phyloP scores from a whole-genome alignment of 2,888 invertebrate genomes.

The Erebia ligea region DNA sequence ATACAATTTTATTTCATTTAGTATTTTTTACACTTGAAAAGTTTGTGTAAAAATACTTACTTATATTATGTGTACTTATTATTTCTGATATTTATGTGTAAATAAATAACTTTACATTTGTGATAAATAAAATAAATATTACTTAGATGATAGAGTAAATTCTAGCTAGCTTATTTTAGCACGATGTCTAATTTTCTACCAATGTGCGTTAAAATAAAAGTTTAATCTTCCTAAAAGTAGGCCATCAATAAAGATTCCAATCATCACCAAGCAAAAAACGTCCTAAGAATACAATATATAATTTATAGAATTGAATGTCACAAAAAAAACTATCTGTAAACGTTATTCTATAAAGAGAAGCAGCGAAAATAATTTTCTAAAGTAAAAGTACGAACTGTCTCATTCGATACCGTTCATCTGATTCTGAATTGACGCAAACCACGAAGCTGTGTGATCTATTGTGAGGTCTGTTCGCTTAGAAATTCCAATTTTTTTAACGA shows the following conservation, averaged over 20 bases:
- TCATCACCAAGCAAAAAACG: neutral
- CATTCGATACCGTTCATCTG: conserved; percentile 33
- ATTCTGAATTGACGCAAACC: conserved; percentile 22
- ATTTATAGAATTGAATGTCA: conserved; percentile 17
- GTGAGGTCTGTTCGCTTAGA: neutral
- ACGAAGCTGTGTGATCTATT: conserved; percentile 27
- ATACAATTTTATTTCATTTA: too few relatives aligned
- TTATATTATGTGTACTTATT: too few relatives aligned
- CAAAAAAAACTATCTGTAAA: conserved; percentile 25
- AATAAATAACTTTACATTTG: too few relatives aligned
- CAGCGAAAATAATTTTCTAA: conserved; percentile 32
- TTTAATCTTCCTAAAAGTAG: neutral
- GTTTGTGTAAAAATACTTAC: too few relatives aligned
- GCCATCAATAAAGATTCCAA: conserved; percentile 6
- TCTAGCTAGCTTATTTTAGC: neutral
- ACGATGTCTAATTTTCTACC: neutral
- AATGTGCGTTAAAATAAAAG: conserved; percentile 15
- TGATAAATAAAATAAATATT: too few relatives aligned
- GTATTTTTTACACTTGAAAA: too few relatives aligned
- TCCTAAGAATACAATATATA: conserved; percentile 3
- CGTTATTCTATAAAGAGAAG: conserved; percentile 29
- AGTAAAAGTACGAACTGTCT: conserved; percentile 37
- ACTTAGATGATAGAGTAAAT: neutral
- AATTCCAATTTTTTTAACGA: neutral
- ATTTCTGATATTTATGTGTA: too few relatives aligned